These are phyloP conservation scores for Chloroclystis v-ata DNA, from an alignment of 2,888 invertebrate species.

Conservation along the genomic window DNA sequence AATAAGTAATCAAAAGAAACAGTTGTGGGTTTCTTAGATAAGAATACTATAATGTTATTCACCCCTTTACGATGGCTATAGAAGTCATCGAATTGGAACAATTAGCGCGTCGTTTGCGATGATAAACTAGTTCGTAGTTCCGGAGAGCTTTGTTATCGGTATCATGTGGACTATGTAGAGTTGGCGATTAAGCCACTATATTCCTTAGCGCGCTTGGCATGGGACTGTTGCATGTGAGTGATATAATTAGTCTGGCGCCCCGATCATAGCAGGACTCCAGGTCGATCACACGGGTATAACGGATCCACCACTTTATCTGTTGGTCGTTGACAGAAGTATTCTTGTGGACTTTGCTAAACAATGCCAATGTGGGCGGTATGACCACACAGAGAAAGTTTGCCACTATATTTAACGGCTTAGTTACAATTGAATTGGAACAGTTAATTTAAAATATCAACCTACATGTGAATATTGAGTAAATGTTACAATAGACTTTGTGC, in stretches of 20 bases:
- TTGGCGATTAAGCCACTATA: conserved; percentile 45
- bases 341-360: conserved; percentile 35
- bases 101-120: conserved; percentile 43
- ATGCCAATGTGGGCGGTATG: background rate
- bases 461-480: too few relatives aligned
- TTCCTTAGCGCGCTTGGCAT: conserved; percentile 52
- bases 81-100: conserved; percentile 42
- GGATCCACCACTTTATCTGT: conserved; percentile 64
- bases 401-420: background rate
- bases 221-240: conserved; percentile 49
- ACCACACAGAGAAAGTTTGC: background rate
- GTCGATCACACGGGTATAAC: conserved; percentile 73
- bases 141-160: conserved; percentile 41
- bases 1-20: too few relatives aligned
- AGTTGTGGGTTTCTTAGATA: too few relatives aligned
- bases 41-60: conserved; percentile 29
- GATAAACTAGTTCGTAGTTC: conserved; percentile 40
- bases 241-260: conserved; percentile 66
- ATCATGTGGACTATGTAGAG: conserved; percentile 30
- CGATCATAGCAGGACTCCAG: conserved; percentile 71
- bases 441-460: too few relatives aligned
- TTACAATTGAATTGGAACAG: background rate
- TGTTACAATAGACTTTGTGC: too few relatives aligned
- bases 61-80: conserved; percentile 32
- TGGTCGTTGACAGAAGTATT: conserved; percentile 69